A percentile compares a stretch with the other conserved stretches of the same genome.
phyloP scores from a whole-genome alignment of 2,888 invertebrate genomes.

The Lasius platythorax region DNA sequence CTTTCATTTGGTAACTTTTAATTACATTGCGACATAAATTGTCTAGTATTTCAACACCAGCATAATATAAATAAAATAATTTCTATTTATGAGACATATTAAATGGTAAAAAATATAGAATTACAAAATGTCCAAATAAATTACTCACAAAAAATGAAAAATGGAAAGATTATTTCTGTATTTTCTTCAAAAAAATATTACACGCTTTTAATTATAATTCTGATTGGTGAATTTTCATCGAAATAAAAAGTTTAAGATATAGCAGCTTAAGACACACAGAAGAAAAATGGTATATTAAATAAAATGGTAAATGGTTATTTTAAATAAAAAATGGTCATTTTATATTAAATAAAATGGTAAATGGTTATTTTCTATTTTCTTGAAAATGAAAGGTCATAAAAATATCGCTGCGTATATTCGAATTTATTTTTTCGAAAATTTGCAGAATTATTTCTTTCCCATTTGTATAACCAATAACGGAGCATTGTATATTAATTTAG shows the following conservation, averaged over 20 bases:
- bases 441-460: not conserved
- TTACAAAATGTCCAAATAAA: not conserved
- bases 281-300: not conserved
- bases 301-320: no score
- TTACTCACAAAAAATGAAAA: not conserved
- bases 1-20: constrained; percentile 25
- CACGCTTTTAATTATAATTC: not conserved
- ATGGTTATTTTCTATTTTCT: not conserved
- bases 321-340: no score
- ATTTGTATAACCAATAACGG: not conserved
- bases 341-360: no score
- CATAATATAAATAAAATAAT: constrained; percentile 23
- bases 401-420: not conserved
- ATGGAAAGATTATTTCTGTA: not conserved
- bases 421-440: not conserved
- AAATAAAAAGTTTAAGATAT: no score
- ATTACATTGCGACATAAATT: constrained; percentile 14
- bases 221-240: not conserved
- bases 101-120: constrained; percentile 15
- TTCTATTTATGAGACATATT: not conserved
- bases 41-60: not conserved
- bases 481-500: constrained; percentile 2
- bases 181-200: not conserved
- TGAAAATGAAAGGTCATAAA: not conserved
- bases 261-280: not conserved